Percentiles rank a stretch among this genome's conserved stretches.
Conservation (phyloP, 2,797 vertebrate genomes). For the Manis pentadactyla region DNA sequence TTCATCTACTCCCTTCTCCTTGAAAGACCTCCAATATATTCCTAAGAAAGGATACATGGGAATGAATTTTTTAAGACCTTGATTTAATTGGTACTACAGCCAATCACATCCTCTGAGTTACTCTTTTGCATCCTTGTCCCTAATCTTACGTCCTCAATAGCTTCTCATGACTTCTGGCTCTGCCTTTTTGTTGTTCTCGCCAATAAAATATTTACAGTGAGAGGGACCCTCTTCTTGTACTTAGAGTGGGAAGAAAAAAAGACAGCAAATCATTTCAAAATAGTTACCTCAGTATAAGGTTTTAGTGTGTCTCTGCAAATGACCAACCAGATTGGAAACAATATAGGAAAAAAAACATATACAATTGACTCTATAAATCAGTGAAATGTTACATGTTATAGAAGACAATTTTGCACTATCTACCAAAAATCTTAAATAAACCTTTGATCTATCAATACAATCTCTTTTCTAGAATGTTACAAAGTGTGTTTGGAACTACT, state of each 20-base stretch:
- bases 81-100: not conserved
- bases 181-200: not conserved
- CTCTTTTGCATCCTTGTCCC: not conserved
- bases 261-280: not conserved
- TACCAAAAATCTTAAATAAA: conserved; percentile 56
- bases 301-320: not conserved
- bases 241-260: not conserved
- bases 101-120: not conserved
- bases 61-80: not conserved
- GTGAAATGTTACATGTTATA: not conserved
- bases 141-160: not conserved
- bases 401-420: not conserved
- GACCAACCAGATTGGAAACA: not conserved
- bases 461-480: not conserved
- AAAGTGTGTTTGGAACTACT: conserved; percentile 8
- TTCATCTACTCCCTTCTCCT: not conserved
- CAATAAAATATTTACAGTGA: not conserved
- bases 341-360: not conserved
- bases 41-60: not conserved
- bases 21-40: not conserved
- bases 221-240: not conserved
- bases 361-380: not conserved
- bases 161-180: not conserved
- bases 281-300: not conserved
- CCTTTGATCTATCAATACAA: not conserved